A percentile compares a stretch with the other conserved stretches of the same genome.
Conservation (phyloP, 2,113 vertebrate species). For the Mobula hypostoma region DNA sequence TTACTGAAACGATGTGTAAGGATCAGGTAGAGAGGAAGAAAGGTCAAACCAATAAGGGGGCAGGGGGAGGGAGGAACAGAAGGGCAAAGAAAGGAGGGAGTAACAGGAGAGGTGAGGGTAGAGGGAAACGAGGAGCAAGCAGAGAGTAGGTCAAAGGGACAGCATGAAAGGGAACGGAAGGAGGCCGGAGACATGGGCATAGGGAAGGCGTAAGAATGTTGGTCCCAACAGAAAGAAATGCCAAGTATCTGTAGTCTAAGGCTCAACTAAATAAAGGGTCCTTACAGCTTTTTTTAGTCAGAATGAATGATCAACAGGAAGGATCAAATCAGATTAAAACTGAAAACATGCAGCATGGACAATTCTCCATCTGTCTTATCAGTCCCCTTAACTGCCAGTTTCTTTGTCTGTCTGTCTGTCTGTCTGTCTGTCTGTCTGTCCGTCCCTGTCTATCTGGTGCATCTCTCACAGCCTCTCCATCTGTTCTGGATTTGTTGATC, state of each 20-base stretch:
- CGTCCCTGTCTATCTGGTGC: not conserved
- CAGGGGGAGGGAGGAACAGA: too few species aligned
- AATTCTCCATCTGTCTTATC: not conserved
- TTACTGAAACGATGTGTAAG: too few species aligned
- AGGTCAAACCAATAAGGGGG: too few species aligned
- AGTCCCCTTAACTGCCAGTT: not conserved
- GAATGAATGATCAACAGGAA: not conserved
- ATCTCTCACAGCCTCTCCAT: not conserved
- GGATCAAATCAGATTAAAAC: not conserved
- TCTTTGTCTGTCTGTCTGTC: not conserved
- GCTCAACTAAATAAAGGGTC: not conserved
- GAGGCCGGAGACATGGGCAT: not conserved
- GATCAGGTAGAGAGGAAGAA: too few species aligned
- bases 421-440: not conserved
- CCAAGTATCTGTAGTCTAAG: not conserved
- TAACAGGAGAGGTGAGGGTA: not conserved
- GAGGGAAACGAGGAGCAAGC: too few species aligned
- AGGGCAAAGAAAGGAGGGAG: not conserved
- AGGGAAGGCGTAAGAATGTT: not conserved
- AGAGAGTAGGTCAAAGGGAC: too few species aligned
- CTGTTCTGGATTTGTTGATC: not conserved
- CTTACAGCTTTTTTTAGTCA: not conserved
- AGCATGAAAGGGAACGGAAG: not conserved
- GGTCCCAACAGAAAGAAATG: not conserved
- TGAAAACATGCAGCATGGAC: not conserved